Conservation (phyloP, 2,888 invertebrate species). For the Ormyrus nitidulus region DNA sequence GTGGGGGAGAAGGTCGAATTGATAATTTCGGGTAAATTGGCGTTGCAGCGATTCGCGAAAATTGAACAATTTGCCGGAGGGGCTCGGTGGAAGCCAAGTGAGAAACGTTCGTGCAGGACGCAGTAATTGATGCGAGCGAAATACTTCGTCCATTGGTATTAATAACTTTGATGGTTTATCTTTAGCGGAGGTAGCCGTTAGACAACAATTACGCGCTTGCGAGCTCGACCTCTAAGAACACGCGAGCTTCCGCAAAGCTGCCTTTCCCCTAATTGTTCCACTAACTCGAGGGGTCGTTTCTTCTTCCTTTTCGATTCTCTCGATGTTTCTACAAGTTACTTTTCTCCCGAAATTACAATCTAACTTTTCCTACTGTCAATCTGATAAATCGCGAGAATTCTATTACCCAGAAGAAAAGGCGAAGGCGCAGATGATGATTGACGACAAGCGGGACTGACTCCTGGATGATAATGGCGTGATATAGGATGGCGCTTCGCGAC, state of each 20-base stretch:
- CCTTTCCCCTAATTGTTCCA: conserved; percentile 56
- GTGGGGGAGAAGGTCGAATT: conserved; percentile 51
- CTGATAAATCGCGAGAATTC: too few relatives aligned
- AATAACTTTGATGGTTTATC: conserved; percentile 60
- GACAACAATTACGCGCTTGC: conserved; percentile 58
- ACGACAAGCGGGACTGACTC: conserved; percentile 56
- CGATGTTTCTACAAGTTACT: not conserved
- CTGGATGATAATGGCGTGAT: conserved; percentile 73
- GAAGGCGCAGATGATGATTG: not conserved
- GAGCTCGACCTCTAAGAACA: conserved; percentile 51
- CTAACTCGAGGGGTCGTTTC: conserved; percentile 46
- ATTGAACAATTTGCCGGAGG: conserved; percentile 46
- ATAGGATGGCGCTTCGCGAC: conserved; percentile 66
- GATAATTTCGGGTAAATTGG: conserved; percentile 24
- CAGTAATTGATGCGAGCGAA: conserved; percentile 44
- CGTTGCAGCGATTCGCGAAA: conserved; percentile 27
- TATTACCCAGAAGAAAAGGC: not conserved
- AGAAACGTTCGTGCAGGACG: conserved; percentile 37
- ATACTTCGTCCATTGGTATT: conserved; percentile 46
- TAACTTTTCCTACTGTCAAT: too few relatives aligned
- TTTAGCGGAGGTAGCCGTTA: conserved; percentile 57
- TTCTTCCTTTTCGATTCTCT: conserved; percentile 29
- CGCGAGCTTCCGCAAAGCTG: conserved; percentile 60
- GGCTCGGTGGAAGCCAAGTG: conserved; percentile 10
- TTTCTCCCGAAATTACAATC: not conserved